Percentiles rank a stretch among this genome's conserved stretches.
Conservation (phyloP, 2,113 vertebrate genomes). For the Nibea albiflora region DNA sequence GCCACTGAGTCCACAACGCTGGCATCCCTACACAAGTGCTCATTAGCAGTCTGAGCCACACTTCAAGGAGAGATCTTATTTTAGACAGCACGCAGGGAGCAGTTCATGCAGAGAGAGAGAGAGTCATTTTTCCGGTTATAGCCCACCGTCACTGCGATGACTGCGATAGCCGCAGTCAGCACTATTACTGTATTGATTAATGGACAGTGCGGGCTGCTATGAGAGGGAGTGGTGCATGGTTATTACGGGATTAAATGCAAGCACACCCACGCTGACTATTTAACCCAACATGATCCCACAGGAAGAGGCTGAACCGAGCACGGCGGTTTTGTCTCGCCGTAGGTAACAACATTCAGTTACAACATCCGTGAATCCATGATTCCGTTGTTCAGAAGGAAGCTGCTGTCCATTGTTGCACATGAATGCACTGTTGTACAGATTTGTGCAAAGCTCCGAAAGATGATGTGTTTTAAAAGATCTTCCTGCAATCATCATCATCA, state of each 20-base stretch:
- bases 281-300: slow-evolving; percentile 29
- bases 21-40: slow-evolving; percentile 43
- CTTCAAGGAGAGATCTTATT: slow-evolving; percentile 83
- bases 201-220: slow-evolving; percentile 48
- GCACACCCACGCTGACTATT: slow-evolving; percentile 39
- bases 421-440: neutral
- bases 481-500: too few species aligned
- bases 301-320: slow-evolving; percentile 16
- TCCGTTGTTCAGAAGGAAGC: neutral
- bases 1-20: slow-evolving; percentile 40
- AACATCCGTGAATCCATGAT: too few species aligned
- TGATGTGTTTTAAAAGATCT: too few species aligned
- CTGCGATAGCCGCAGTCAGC: slow-evolving; percentile 72
- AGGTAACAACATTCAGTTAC: neutral
- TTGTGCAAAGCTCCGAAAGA: neutral
- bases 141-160: slow-evolving; percentile 33
- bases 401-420: neutral
- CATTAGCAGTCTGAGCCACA: slow-evolving; percentile 78
- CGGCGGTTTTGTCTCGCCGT: slow-evolving; percentile 15
- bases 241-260: slow-evolving; percentile 71
- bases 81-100: slow-evolving; percentile 59
- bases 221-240: slow-evolving; percentile 52
- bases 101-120: slow-evolving; percentile 18
- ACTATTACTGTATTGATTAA: slow-evolving; percentile 81
- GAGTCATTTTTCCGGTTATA: slow-evolving; percentile 67